Conservation (phyloP, 2,888 invertebrate species). For the Linnaemya vulpina region DNA sequence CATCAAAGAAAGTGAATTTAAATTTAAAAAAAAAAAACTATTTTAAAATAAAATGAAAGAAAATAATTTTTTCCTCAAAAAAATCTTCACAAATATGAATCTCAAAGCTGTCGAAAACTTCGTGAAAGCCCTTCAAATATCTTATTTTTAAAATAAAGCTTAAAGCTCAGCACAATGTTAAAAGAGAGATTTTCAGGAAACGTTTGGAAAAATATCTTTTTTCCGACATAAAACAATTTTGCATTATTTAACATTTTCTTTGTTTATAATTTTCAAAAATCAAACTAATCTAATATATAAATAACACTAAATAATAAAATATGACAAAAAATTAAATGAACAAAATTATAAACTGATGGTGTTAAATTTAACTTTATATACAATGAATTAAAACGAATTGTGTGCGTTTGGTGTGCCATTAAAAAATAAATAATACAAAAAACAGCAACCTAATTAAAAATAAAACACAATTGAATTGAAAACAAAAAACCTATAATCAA, state of each 20-base stretch:
- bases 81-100: conserved; percentile 14
- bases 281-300: conserved; percentile 45
- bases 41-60: conserved; percentile 32
- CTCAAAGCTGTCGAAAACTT: conserved; percentile 19
- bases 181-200: neutral
- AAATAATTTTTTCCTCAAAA: conserved; percentile 7
- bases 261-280: conserved; percentile 50
- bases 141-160: conserved; percentile 20
- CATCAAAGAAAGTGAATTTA: conserved; percentile 41
- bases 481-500: conserved; percentile 48
- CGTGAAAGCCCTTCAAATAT: conserved; percentile 3
- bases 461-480: conserved; percentile 22
- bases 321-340: conserved; percentile 24
- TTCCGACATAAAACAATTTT: conserved; percentile 57
- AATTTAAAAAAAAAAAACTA: conserved; percentile 4
- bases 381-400: conserved; percentile 70
- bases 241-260: conserved; percentile 53
- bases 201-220: neutral
- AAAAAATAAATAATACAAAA: conserved; percentile 48
- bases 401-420: conserved; percentile 70
- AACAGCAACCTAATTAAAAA: conserved; percentile 32
- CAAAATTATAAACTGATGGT: conserved; percentile 36
- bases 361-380: conserved; percentile 60
- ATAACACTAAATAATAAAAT: conserved; percentile 20
- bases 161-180: conserved; percentile 1